Percentiles rank a stretch among this genome's conserved stretches.
Evolutionary conservation across 2,113 vertebrate genomes (phyloP).

Genomic region (Butorides virescens): DNA sequence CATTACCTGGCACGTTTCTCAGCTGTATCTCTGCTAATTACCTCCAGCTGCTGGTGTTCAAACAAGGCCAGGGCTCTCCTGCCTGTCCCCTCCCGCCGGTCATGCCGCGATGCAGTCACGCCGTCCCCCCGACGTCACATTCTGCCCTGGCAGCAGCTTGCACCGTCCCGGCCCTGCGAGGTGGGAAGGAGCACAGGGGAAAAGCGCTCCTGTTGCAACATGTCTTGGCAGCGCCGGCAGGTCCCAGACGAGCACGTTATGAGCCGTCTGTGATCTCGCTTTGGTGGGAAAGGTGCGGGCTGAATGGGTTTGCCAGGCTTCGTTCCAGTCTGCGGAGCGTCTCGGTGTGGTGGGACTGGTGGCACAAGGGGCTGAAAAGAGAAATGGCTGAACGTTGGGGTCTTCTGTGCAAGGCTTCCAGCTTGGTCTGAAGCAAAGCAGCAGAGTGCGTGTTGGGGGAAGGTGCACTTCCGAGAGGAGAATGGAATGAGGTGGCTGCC

Average conservation of each 20-base stretch:
- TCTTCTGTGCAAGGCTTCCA: not conserved
- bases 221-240: not conserved
- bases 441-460: fast-evolving
- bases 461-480: not conserved
- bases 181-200: not conserved
- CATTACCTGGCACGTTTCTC: slow-evolving; percentile 8
- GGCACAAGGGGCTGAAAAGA: not conserved
- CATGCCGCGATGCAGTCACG: fast-evolving
- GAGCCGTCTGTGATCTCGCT: not conserved
- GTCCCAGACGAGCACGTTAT: not conserved
- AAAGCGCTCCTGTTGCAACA: not conserved
- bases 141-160: not conserved
- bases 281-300: not conserved
- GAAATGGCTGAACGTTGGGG: fast-evolving
- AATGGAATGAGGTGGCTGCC: not conserved
- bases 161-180: not conserved
- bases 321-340: not conserved
- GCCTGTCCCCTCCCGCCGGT: not conserved
- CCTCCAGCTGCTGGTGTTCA: not conserved
- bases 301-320: not conserved
- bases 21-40: not conserved
- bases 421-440: fast-evolving
- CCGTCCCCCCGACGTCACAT: fast-evolving
- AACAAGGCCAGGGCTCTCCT: not conserved
- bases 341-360: not conserved